A percentile compares a stretch with the other conserved stretches of the same genome.
Evolutionary conservation across 2,797 vertebrate genomes (phyloP).

Genomic region (Oreortyx pictus): DNA sequence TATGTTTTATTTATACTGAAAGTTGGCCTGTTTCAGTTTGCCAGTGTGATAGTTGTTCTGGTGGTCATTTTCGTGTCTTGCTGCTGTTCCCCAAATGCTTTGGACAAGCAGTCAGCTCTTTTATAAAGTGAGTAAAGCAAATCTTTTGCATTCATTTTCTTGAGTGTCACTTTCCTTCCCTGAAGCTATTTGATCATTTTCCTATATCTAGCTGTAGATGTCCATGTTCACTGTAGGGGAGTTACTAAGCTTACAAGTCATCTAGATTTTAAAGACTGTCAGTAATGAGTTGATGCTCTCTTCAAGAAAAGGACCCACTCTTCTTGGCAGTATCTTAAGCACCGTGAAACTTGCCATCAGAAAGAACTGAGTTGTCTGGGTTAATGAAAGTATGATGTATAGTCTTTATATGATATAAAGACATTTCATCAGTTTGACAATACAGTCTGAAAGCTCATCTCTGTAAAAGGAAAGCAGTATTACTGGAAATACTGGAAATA

Average conservation of each 20-base stretch:
- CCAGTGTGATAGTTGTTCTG: not conserved
- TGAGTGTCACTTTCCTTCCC: not conserved
- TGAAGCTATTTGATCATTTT: not conserved
- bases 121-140: not conserved
- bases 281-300: not conserved
- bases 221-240: too few relatives aligned
- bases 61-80: not conserved
- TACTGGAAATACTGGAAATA: conserved; percentile 42
- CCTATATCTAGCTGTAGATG: too few relatives aligned
- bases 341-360: not conserved
- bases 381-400: conserved; percentile 25
- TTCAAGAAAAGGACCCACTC: not conserved
- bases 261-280: not conserved
- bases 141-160: not conserved
- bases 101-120: not conserved
- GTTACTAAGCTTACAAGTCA: not conserved
- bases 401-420: not conserved
- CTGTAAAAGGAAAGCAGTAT: not conserved
- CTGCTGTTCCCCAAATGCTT: not conserved
- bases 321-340: not conserved
- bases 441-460: not conserved
- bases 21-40: not conserved
- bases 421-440: conserved; percentile 5
- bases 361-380: not conserved
- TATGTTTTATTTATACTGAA: not conserved